Evolutionary conservation across 1,140 invertebrate genomes (phyloP).

Genomic region (Pygmarrhopalites habei): DNA sequence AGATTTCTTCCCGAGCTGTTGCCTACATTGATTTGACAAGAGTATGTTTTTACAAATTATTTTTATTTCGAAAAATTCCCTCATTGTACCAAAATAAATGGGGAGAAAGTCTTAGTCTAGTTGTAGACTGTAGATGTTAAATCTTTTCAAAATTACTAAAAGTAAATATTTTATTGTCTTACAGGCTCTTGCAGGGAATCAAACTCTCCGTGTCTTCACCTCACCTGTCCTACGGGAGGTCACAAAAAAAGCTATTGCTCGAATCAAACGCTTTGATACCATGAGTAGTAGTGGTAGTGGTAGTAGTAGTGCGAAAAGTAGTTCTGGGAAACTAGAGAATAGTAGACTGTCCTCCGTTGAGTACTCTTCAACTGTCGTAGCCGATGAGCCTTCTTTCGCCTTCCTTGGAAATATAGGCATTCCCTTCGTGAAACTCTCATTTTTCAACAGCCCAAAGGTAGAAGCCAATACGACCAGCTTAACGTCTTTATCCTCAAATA

Average conservation of each 20-base stretch:
- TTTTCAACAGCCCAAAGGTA: conserved; percentile 36
- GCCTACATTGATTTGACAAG: conserved; percentile 38
- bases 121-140: no score
- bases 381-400: conserved; percentile 36
- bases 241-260: conserved; percentile 31
- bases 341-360: conserved; percentile 12
- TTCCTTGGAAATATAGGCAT: conserved; percentile 39
- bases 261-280: conserved; percentile 23
- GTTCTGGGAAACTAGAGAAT: not conserved
- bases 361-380: conserved; percentile 29
- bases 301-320: not conserved
- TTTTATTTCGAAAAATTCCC: no score
- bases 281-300: conserved; percentile 12
- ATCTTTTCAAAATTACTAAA: no score
- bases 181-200: conserved; percentile 33
- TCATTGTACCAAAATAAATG: no score
- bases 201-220: conserved; percentile 41
- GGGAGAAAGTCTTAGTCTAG: no score
- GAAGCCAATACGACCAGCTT: not conserved
- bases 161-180: no score
- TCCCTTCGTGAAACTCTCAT: conserved; percentile 33
- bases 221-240: conserved; percentile 40
- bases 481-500: not conserved
- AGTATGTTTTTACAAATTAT: no score
- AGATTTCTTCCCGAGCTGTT: conserved; percentile 32